A percentile compares a stretch with the other conserved stretches of the same genome.
These are phyloP conservation scores for Elachura formosa DNA, from an alignment of 2,113 vertebrate species.

Conservation along the genomic window DNA sequence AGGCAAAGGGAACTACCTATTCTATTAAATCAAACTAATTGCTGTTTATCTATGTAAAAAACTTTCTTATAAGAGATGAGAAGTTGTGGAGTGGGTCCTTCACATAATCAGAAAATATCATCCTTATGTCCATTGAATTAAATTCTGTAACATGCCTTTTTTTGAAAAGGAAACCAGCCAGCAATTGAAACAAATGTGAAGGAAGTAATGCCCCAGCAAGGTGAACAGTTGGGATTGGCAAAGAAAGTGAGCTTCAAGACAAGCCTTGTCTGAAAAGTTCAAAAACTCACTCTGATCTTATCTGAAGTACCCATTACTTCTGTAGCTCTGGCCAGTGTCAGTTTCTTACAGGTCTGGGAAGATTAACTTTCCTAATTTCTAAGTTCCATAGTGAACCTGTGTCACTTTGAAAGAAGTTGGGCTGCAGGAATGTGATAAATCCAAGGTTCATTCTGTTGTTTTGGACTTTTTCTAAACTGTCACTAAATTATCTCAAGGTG, in stretches of 20 bases:
- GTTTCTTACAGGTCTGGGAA: not conserved
- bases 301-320: not conserved
- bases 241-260: not conserved
- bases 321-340: not conserved
- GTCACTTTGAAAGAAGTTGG: not conserved
- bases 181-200: not conserved
- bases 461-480: not conserved
- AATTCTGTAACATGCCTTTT: not conserved
- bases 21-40: not conserved
- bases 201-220: not conserved
- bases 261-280: not conserved
- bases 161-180: not conserved
- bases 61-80: not conserved
- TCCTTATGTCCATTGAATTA: not conserved
- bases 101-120: not conserved
- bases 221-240: not conserved
- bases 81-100: not conserved
- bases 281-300: not conserved
- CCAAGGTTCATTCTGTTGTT: not conserved
- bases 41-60: not conserved
- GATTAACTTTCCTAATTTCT: not conserved
- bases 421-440: not conserved
- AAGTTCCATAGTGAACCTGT: not conserved
- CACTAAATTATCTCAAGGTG: not conserved
- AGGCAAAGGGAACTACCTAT: not conserved